Base-by-base conservation (phyloP, 2,113 vertebrate species). In the Lontra canadensis region DNA sequence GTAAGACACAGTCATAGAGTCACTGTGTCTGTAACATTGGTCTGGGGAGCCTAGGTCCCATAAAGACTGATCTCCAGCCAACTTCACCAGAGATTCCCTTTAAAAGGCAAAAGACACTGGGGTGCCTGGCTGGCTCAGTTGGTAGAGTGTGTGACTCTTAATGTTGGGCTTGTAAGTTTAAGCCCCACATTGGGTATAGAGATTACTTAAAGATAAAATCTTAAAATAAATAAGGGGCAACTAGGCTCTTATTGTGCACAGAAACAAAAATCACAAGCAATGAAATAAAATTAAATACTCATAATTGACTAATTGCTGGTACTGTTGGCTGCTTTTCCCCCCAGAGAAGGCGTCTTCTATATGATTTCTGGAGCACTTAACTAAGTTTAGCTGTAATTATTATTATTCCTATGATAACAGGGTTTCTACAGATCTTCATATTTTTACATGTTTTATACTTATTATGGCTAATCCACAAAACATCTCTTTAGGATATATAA, bases 381-480 rank as follows among this genome's bases (percentile, higher is more conserved):
- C 65, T 67, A 95, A 97, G 76, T 92, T 49, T 36, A 92, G 52
- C 79, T 96, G 10, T 96, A 97, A 97, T 96, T 97, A 97, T 95
- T 96, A 97, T 97, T 96, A 96, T 95, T 97, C 29, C 67, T 96
- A 59, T 96, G 96, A 97, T 97, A 96, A 95, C 82, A 85, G 92
- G 87, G 88, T 94, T 97, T 61, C 95, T 88, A 82, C 26, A 92
- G 74, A 94, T 86, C 81, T 93, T 97, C 74, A 97, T 97, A 97
- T 85, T 97, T 96, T 97, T 92, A 93, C 65, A 95, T 90, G 76
- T 85, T 96, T 96, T 96, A 92, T 90, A 82, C 15, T 97, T 69
- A 98, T 96, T 92, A 93, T 81, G 21, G 79, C 52, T 97, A 97
- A 98, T 97, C 20, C 84, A 96, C n/a, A 96, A 95, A 98, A 88